phyloP scores from a whole-genome alignment of 2,797 vertebrate species.

The Pterois miles region DNA sequence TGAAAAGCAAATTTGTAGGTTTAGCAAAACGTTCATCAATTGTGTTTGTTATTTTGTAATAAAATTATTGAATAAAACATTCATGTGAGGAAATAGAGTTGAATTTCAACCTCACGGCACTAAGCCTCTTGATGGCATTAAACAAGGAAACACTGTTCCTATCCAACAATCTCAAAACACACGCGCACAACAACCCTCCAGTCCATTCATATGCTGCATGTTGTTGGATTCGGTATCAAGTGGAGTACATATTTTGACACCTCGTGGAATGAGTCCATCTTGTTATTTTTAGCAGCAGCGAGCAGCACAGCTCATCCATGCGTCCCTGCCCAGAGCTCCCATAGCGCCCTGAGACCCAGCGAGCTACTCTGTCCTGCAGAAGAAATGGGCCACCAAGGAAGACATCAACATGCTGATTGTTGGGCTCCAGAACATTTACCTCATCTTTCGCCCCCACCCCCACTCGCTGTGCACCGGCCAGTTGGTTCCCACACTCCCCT shows the following conservation, averaged over 20 bases:
- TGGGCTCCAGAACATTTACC: slow-evolving; percentile 71
- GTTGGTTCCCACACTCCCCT: slow-evolving; percentile 76
- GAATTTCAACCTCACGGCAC: not conserved
- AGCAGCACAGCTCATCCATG: slow-evolving; percentile 32
- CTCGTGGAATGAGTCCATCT: slow-evolving; percentile 51
- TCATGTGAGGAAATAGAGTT: not conserved
- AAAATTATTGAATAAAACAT: not conserved
- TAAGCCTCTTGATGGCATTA: not conserved
- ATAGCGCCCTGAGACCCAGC: slow-evolving; percentile 41
- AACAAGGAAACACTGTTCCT: too few relatives aligned
- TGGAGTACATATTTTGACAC: slow-evolving; percentile 57
- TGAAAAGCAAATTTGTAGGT: not conserved
- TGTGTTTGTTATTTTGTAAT: not conserved
- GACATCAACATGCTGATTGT: slow-evolving; percentile 76
- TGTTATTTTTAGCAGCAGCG: slow-evolving; percentile 60
- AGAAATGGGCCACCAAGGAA: slow-evolving; percentile 74
- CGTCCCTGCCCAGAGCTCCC: slow-evolving; percentile 35
- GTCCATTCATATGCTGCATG: slow-evolving; percentile 34
- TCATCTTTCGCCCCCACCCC: slow-evolving; percentile 66
- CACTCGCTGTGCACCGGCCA: slow-evolving; percentile 46
- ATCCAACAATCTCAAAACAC: not conserved
- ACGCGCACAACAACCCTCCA: not conserved
- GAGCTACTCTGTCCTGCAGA: slow-evolving; percentile 43
- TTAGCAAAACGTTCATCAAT: not conserved
- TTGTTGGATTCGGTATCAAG: slow-evolving; percentile 43